phyloP scores from a whole-genome alignment of 2,797 vertebrate species.

The Rhynchonycteris naso region DNA sequence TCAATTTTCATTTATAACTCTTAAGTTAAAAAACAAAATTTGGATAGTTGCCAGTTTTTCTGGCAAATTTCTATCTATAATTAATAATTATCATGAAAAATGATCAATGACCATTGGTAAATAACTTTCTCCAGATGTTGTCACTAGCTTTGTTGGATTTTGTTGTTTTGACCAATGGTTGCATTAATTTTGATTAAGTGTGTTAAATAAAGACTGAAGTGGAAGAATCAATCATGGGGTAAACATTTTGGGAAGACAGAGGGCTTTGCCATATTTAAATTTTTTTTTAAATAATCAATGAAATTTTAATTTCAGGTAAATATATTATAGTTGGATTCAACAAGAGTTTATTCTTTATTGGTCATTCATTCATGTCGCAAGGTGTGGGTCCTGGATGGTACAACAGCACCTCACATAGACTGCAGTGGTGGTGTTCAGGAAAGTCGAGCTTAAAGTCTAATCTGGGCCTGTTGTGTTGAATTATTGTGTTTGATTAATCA shows the following conservation, averaged over 20 bases:
- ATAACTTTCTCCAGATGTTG: background rate
- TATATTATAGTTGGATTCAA: background rate
- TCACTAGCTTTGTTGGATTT: background rate
- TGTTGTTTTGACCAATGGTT: conserved; percentile 10
- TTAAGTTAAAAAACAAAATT: background rate
- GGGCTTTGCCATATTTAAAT: background rate
- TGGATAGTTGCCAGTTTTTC: background rate
- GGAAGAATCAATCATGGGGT: background rate
- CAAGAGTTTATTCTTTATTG: background rate
- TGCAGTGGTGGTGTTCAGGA: background rate
- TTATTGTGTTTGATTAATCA: background rate
- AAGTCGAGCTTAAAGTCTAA: background rate
- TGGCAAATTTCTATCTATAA: background rate
- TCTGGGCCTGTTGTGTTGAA: background rate
- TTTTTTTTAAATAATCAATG: background rate
- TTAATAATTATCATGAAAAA: background rate
- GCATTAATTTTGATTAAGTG: conserved; percentile 59
- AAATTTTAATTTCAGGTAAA: background rate
- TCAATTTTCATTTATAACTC: background rate
- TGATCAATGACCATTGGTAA: background rate
- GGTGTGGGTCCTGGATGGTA: background rate
- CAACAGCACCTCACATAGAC: background rate
- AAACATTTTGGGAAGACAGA: conserved; percentile 43
- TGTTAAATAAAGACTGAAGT: conserved; percentile 33
- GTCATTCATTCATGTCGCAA: background rate